Conservation (phyloP, 2,888 invertebrate genomes). For the Beris chalybata region DNA sequence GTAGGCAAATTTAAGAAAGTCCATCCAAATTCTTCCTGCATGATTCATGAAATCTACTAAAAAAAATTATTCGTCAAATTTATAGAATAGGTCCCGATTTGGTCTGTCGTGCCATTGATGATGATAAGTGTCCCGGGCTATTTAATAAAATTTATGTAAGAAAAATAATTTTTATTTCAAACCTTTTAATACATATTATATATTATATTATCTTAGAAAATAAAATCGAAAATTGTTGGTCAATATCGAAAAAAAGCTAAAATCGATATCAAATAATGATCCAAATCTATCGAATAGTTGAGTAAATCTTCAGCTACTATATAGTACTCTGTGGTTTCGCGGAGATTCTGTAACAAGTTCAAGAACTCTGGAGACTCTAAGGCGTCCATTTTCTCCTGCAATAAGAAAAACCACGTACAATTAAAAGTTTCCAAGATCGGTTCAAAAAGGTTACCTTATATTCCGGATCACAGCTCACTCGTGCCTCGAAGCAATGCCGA, state of each 20-base stretch:
- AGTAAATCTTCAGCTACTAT: neutral
- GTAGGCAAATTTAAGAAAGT: too few relatives aligned
- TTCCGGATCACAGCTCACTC: slow-evolving; percentile 1
- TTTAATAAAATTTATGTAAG: too few relatives aligned
- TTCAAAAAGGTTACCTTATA: slow-evolving; percentile 10
- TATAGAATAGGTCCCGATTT: too few relatives aligned
- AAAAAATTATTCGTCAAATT: too few relatives aligned
- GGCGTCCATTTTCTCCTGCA: slow-evolving; percentile 11
- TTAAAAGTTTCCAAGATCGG: neutral
- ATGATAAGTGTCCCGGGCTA: too few relatives aligned
- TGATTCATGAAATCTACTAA: too few relatives aligned
- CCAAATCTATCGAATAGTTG: slow-evolving; percentile 7
- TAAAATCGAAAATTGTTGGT: too few relatives aligned
- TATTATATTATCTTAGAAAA: too few relatives aligned
- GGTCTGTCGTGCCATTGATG: too few relatives aligned
- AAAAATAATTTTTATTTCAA: too few relatives aligned
- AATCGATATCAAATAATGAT: slow-evolving; percentile 2
- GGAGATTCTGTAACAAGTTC: neutral
- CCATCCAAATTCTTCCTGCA: too few relatives aligned
- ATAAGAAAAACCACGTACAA: neutral
- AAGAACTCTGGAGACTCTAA: slow-evolving; percentile 2
- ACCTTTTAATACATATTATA: too few relatives aligned
- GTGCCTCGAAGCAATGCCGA: neutral
- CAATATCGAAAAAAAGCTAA: neutral
- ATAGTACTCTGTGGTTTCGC: slow-evolving; percentile 5